These are phyloP conservation scores for Odontomyia ornata DNA, from an alignment of 2,888 invertebrate species.

Conservation along the genomic window DNA sequence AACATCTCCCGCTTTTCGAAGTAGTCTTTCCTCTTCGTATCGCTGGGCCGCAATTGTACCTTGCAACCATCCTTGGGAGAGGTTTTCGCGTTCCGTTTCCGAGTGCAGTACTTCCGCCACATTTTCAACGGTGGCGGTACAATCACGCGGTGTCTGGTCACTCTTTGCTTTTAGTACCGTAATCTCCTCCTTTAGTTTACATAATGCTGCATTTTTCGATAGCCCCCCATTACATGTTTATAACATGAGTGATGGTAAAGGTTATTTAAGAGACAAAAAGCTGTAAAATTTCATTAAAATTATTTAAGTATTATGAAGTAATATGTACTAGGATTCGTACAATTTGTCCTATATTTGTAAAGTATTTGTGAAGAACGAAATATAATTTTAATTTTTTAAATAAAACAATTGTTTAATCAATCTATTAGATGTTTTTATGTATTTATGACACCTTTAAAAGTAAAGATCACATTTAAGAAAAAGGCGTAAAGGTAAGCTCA, in stretches of 20 bases:
- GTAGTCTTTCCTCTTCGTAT: too few relatives aligned
- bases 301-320: background rate
- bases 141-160: too few relatives aligned
- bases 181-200: too few relatives aligned
- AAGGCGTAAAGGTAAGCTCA: background rate
- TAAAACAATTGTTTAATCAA: background rate
- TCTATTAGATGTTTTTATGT: background rate
- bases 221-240: slow-evolving; percentile 1
- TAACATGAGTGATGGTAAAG: background rate
- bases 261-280: background rate
- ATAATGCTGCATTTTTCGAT: background rate
- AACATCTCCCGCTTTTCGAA: too few relatives aligned
- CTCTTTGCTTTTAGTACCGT: too few relatives aligned
- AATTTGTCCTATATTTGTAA: background rate
- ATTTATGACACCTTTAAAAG: background rate
- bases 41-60: too few relatives aligned
- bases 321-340: background rate
- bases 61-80: too few relatives aligned
- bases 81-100: too few relatives aligned
- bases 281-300: background rate
- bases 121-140: too few relatives aligned
- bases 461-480: background rate
- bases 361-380: background rate
- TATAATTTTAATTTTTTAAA: background rate
- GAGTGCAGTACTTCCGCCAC: too few relatives aligned